Base-by-base conservation (phyloP, 2,797 vertebrate species). In the Melanogrammus aeglefinus region DNA sequence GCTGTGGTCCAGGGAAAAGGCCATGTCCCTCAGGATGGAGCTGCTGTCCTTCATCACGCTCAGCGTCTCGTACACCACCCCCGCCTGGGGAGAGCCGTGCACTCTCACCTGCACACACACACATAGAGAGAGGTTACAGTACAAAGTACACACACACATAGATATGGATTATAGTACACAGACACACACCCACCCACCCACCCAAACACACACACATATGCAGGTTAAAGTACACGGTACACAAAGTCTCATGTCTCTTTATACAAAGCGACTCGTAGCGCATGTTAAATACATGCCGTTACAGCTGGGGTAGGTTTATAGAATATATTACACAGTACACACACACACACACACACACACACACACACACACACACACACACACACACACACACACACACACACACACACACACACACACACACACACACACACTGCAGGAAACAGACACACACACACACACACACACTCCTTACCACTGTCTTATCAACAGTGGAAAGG, bases 1-100 rank as follows among this genome's bases (percentile, higher is more conserved):
- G 90, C 92, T 96, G 85, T 93, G 92, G 88, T 99, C 96, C 4
- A 91, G 87, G 41, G 98, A 98, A 93, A 99, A 99, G 83, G 96
- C 97, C 97, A 99, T 99, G 92, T 99, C 97, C 79, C 96, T 92
- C 69, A 99, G 97, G 87, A 99, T 89, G 29, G 94, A 91, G 88
- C 95, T 96, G 77, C 95, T 95, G 1, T 98, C 97, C 91, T 96
- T 96, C 92, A 97, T 96, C 83, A 98, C 95, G 0, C 92, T 91
- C 88, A 99, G 86, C 77, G 95, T 96, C 92, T 99, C 98, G 0
- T 99, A 99, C 80, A 97, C 95, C 81, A 96, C 93, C 4, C 96
- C 96, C 3, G 95, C 96, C 57, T 96, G 94, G 41, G 93, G 93
- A 73, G 95, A 95, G 0, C 96, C 96, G 18, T 99, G 97, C 35